Percentiles rank a stretch among this genome's conserved stretches.
Conservation (phyloP, 2,113 vertebrate genomes). For the Hemichromis elongatus region DNA sequence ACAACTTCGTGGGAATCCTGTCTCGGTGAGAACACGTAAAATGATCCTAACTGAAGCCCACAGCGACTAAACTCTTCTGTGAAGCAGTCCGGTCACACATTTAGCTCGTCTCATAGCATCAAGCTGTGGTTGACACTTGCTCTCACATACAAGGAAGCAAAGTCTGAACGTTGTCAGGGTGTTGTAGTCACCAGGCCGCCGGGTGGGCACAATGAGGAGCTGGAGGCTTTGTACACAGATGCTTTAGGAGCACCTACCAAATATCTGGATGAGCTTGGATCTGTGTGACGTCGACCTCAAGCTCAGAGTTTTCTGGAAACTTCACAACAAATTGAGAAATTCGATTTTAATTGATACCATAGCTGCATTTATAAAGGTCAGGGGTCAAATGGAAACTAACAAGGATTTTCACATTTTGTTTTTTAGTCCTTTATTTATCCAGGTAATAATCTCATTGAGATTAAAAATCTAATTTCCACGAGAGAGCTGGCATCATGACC, state of each 20-base stretch:
- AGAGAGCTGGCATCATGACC: no score
- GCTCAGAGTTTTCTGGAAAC: background rate
- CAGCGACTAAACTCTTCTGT: background rate
- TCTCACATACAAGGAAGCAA: background rate
- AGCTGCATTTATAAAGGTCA: background rate
- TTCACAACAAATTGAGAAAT: rapidly evolving
- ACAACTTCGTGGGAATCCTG: conserved; percentile 83
- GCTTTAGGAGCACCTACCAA: background rate
- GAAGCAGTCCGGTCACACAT: rapidly evolving
- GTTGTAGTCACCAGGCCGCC: background rate
- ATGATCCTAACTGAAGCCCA: background rate
- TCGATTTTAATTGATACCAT: background rate
- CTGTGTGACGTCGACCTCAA: background rate
- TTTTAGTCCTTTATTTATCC: no score
- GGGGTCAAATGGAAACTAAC: background rate
- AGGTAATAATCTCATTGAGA: no score
- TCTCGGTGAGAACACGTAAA: conserved; percentile 74
- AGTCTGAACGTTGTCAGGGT: background rate
- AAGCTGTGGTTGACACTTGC: background rate
- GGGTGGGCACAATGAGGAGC: no score
- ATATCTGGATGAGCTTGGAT: background rate
- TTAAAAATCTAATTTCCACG: no score
- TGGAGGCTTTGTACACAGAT: no score
- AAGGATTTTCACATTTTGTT: background rate
- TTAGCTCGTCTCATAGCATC: background rate